Base-by-base conservation (phyloP, 92 coral and sea anemone genomes). In the Micromussa lordhowensis region DNA sequence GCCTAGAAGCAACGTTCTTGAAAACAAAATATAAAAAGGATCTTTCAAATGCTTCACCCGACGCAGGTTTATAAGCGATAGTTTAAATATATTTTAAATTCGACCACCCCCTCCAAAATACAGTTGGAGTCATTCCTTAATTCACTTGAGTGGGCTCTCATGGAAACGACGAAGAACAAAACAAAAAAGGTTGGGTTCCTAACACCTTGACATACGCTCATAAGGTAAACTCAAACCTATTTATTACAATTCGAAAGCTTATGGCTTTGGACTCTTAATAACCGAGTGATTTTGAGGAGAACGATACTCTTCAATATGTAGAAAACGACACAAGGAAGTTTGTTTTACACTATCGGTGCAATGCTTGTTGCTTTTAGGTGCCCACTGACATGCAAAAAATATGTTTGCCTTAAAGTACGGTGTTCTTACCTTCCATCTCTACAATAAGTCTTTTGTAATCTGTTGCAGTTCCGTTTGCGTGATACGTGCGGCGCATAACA, bases 401-500 rank as follows among this genome's bases (percentile, higher is more conserved):
- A 21, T 68, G 73, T 68, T 68, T 68, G 26, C 73, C 73, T 68
- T 68, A 68, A 68, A 68, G 73, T 68, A 68, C 73, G 73, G 24
- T 68, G 24, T 68, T 68, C 68, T 80, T 53, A 80, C 84, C 71
- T 80, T 80, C 84, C 84, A 80, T 68, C 84, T 53, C 69, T 40
- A 80, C 40, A 68, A 80, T 80, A 68, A 40, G 31, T 80, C 84
- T 38, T 80, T 80, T 80, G 84, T 80, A 80, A 54, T 80, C 84
- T 49, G 36, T 26, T 34, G 63, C 68, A 54, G 66, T 80, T 59
- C 84, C 84, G 44, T 53, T 79, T 30, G 84, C 84, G 84, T 79
- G 84, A 66, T 79, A 54, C 63, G 68, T 80, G 31, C 68, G 70
- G 55, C 71, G 69, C 63, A 80, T 38, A 36, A 80, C 68, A 66